Evolutionary conservation across 1,140 invertebrate species (phyloP), one percentile per base, ranked within the genome.

Genomic region (Copidosoma floridanum): DNA sequence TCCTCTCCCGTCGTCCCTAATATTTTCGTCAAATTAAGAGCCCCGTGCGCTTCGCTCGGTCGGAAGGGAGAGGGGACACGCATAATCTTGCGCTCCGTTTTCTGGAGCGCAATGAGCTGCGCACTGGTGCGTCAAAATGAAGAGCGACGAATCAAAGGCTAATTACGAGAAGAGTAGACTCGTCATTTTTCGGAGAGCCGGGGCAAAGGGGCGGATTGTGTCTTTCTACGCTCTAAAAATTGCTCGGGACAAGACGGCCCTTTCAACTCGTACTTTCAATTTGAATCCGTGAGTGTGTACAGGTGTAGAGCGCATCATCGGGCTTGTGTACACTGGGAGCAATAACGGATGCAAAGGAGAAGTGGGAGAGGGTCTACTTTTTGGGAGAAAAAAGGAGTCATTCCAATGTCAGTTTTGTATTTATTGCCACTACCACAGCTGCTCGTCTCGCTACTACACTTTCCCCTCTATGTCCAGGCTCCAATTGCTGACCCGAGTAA

Each of bases 401-500:
- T 63, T 70, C 61, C 68, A 68, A 65, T 68, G 68, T 65, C 64
- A 64, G n/a, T n/a, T n/a, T n/a, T 32, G 6, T 32, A 32, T 35
- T 48, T 23, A 18, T 16, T 12, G 26, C 18, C 29, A 12, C 23
- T 14, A 67, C 66, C 64, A 64, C 60, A 41, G 18, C 50, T 32
- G 16, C 14, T 52, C 29, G 29, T 32, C 29, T 6, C 6, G 29
- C 29, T 32, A 32, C 6, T 32, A 32, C 12, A 8, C 12, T 32
- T 32, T 32, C 12, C 29, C 29, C 29, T 32, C 29, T 12, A 6
- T 32, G 6, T 8, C 6, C 6, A 32, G 29, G 29, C 63, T 46
- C 63, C 48, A 32, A 16, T 16, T 41, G 18, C 43, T 46, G 8
- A 6, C 18, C 11, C 16, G 43, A 5, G 12, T 6, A 46, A 16